Conservation (phyloP, 2,113 vertebrate genomes). For the Phoxinus phoxinus region DNA sequence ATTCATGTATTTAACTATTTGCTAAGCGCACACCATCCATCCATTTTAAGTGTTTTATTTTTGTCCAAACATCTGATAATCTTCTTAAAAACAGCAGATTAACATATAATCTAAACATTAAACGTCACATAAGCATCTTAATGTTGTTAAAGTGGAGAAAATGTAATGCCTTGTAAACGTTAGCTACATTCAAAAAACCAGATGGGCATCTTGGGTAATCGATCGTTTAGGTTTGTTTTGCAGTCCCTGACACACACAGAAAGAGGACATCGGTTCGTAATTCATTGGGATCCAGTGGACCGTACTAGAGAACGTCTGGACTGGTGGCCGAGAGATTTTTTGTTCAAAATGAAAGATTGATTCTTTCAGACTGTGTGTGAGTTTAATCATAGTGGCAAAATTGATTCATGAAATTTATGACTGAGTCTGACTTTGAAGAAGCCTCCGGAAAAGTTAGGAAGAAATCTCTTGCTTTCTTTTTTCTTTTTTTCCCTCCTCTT, state of each 20-base stretch:
- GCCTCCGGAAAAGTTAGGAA: conserved; percentile 23
- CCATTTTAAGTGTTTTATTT: not conserved
- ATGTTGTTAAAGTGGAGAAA: not conserved
- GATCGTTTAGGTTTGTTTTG: conserved; percentile 19
- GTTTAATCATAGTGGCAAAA: conserved; percentile 45
- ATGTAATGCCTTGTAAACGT: not conserved
- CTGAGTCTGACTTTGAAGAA: conserved; percentile 25
- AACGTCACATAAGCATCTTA: not conserved
- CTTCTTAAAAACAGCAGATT: not conserved
- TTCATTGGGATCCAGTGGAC: conserved; percentile 30
- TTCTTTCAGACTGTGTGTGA: conserved; percentile 40
- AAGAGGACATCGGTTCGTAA: not conserved
- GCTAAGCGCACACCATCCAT: not conserved
- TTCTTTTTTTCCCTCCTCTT: not conserved
- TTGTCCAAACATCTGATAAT: not conserved
- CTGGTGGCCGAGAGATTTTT: conserved; percentile 2
- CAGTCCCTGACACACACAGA: not conserved
- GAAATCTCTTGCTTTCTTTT: conserved; percentile 28
- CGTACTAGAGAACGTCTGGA: not conserved
- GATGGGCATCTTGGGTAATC: not conserved
- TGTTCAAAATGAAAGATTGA: conserved; percentile 38
- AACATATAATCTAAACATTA: not conserved
- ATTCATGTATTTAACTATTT: too few species aligned
- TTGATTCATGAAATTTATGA: conserved; percentile 48
- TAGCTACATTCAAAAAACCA: not conserved